Conservation (phyloP, 92 coral and sea anemone genomes). For the Heliopora coerulea region DNA sequence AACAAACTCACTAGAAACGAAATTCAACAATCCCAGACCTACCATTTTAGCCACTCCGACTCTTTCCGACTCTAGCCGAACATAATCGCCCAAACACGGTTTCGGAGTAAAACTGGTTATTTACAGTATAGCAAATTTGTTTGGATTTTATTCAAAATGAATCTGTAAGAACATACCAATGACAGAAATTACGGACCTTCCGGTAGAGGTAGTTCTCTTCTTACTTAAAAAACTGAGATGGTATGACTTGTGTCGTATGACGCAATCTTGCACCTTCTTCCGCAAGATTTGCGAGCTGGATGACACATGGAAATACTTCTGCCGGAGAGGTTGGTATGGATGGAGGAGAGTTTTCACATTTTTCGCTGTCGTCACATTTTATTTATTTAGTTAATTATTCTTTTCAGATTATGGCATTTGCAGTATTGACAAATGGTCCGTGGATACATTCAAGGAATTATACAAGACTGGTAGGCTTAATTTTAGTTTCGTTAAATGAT, state of each 20-base stretch:
- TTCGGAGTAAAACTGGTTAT: too few relatives aligned
- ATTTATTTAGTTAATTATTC: too few relatives aligned
- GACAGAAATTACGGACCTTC: neutral
- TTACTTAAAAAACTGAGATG: neutral
- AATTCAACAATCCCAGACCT: neutral
- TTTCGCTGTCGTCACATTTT: too few relatives aligned
- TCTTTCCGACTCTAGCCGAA: too few relatives aligned
- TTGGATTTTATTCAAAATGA: too few relatives aligned
- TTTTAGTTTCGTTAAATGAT: neutral
- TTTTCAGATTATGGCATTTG: constrained; percentile 62
- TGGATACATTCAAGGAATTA: constrained; percentile 58
- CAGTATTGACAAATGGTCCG: constrained; percentile 58
- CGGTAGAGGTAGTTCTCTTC: neutral
- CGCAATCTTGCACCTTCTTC: too few relatives aligned
- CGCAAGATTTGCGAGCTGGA: neutral
- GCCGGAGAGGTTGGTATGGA: too few relatives aligned
- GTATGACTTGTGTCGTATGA: neutral
- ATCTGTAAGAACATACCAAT: too few relatives aligned
- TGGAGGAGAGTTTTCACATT: too few relatives aligned
- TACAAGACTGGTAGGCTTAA: constrained; percentile 62
- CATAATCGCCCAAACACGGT: too few relatives aligned
- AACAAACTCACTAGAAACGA: neutral
- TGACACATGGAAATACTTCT: neutral
- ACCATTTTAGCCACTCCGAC: neutral
- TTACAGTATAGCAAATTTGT: too few relatives aligned